Evolutionary conservation across 2,797 vertebrate species (phyloP), one percentile per base, ranked within the genome.

Genomic region (Echeneis naucrates): DNA sequence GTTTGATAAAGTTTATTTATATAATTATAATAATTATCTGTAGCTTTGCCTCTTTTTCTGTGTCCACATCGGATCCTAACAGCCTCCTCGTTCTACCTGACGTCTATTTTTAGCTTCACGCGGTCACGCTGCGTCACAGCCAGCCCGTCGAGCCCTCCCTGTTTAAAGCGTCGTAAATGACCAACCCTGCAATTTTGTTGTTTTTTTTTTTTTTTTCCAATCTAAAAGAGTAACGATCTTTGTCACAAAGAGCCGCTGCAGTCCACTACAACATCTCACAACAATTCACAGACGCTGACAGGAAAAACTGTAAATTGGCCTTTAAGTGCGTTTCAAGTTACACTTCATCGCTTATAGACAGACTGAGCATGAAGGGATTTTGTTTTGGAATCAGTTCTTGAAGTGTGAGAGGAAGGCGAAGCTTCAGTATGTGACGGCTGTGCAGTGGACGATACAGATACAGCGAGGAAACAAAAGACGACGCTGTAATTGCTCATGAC

Each of bases 311-410:
- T 9, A 60, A 79, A 78, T 35, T 56, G 68, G 14, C 38, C 51
- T 38, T 50, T 42, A 63, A 75, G 62, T 68, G 68, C 11, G 3
- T 59, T 67, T 74, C 62, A 64, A 77, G 56, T 66, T 47, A 62
- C 55, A 61, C 61, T 80, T 71, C 58, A 72, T 47, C 6, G 26
- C 45, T 52, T 70, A 82, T 79, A 80, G 83, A 91, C 9, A n/a
- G 60, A 24, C 67, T 4, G 61, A 62, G 65, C n/a, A 23, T 47
- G 51, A 35, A 54, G 50, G 52, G 67, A 53, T 86, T 68, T 68
- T 82, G 70, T 84, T 66, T 47, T 78, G 79, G 72, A 74, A 56
- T 79, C 61, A 23, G 12, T 53, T 58, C 64, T 19, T n/a, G 63
- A 30, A 30, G 30, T 76, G 71, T 55, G 63, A 24, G 38, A 30